Evolutionary conservation across 2,888 invertebrate genomes (phyloP), one percentile per base, ranked within the genome.

Genomic region (Amphipyra berbera): DNA sequence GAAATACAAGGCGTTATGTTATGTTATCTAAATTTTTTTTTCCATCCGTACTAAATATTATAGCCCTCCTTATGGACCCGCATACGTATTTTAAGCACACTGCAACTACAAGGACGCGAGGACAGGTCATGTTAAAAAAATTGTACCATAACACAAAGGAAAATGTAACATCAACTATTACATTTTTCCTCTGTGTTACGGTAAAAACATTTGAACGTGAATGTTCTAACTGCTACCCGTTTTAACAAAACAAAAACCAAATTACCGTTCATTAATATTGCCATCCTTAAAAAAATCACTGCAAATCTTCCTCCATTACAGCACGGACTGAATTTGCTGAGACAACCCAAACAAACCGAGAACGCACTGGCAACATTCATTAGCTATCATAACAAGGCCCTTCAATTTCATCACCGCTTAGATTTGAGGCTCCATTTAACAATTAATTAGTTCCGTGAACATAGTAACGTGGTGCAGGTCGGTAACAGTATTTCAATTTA

Each of bases 391-490:
- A 73, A 72, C 79, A 73, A 61, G 57, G 13, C 53, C 62, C 61
- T 69, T 74, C 68, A 63, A 68, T 73, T 61, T 73, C 70, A 66
- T 68, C 64, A 65, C 48, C 42, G 72, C 58, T 72, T 68, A 68
- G 68, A 79, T 81, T 72, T 68, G 61, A 67, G 67, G 73, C 76
- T 68, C 69, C 75, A 81, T 83, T 82, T 69, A 76, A 83, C 82
- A 81, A 84, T 85, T 85, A 84, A 88, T 88, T 87, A 83, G 79
- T 82, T 78, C 67, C 63, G 9, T 12, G 62, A 81, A 76, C 74
- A 78, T 78, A 78, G 79, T 81, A 59, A 48, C 14, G 12, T n/a
- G 1, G 7, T 0, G 12, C 44, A 67, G 41, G 8, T 45, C 2
- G 0, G 12, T 15, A 0, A 0, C 73, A 78, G 77, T 67, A 69